Evolutionary conservation across 2,888 invertebrate genomes (phyloP).

Genomic region (Sisyra terminalis): DNA sequence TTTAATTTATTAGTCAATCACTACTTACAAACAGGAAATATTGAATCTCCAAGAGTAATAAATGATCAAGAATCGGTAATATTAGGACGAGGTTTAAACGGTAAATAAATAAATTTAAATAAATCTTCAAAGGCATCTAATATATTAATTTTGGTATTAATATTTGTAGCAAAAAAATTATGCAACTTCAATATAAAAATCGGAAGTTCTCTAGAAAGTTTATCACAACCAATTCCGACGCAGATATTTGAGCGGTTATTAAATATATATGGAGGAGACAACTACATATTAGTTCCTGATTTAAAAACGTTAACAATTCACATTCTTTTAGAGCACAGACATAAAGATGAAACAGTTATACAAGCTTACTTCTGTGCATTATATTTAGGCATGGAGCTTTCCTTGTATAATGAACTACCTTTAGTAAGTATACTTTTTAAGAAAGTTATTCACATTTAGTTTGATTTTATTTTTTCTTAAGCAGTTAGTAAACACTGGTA

Average conservation of each 20-base stretch:
- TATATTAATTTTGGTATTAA: slow-evolving; percentile 7
- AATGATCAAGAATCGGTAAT: slow-evolving; percentile 60
- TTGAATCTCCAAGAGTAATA: slow-evolving; percentile 44
- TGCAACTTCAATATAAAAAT: slow-evolving; percentile 44
- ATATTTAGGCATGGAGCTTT: slow-evolving; percentile 30
- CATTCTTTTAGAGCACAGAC: slow-evolving; percentile 36
- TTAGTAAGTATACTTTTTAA: slow-evolving; percentile 1
- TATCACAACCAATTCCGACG: slow-evolving; percentile 14
- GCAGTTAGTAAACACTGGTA: not conserved
- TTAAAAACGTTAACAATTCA: slow-evolving; percentile 30
- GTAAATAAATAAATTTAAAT: slow-evolving; percentile 16
- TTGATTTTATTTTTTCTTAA: not conserved
- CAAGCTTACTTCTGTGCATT: slow-evolving; percentile 54
- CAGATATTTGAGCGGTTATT: slow-evolving; percentile 26
- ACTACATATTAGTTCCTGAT: slow-evolving; percentile 38
- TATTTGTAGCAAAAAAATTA: slow-evolving; percentile 34
- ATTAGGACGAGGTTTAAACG: slow-evolving; percentile 30
- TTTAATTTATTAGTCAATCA: slow-evolving; percentile 50
- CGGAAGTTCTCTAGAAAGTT: slow-evolving; percentile 34
- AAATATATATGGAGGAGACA: slow-evolving; percentile 28
- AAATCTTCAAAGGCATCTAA: slow-evolving; percentile 1
- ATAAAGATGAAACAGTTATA: slow-evolving; percentile 35
- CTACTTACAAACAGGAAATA: slow-evolving; percentile 42
- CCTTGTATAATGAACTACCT: slow-evolving; percentile 18
- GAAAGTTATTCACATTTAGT: not conserved